Base-by-base conservation (phyloP, 1,140 invertebrate species). In the Drosophila nannoptera region DNA sequence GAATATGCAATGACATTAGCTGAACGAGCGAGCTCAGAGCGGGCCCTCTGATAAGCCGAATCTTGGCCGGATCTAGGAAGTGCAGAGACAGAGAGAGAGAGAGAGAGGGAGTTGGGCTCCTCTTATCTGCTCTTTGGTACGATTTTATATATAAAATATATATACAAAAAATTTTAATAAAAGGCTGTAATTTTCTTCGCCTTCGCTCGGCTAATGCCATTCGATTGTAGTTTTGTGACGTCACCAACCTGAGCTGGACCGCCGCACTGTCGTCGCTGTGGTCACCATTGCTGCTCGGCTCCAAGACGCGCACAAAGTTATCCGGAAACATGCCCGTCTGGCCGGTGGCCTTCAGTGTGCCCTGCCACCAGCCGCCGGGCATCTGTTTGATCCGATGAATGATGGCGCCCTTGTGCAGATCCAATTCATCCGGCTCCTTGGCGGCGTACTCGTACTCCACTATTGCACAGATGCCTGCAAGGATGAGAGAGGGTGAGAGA, bases 351-450 rank as follows among this genome's bases (percentile, higher is more conserved):
- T 92, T 92, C 16, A 99, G 90, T n/a, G 94, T 96, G 5, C 98
- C 98, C 90, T 98, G 94, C 96, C 96, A 99, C 98, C 98, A 99
- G 58, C 98, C 98, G 33, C 95, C 97, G 49, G 95, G 92, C 83
- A 97, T 94, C 54, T 94, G 93, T 70, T 95, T 93, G 46, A 97
- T 95, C 71, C 94, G 93, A 67, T 94, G 95, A 68, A 99, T 95
- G 33, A 97, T 92, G 89, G 98, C 97, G 62, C 97, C 97, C 88
- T 96, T 97, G 63, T 92, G 91, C 56, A 98, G 92, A 42, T 94
- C 95, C 73, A 99, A 90, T 91, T 99, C 95, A 88, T 96, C 95
- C 3, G 92, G 90, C 89, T 96, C 94, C 78, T 95, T 93, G 46
- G 95, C 95, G 70, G 92, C 92, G 86, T 97, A 97, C 78, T 95